Percentiles rank a stretch among this genome's conserved stretches.
Evolutionary conservation across 2,113 vertebrate species (phyloP).

Genomic region (Neodontobutis hainanensis): DNA sequence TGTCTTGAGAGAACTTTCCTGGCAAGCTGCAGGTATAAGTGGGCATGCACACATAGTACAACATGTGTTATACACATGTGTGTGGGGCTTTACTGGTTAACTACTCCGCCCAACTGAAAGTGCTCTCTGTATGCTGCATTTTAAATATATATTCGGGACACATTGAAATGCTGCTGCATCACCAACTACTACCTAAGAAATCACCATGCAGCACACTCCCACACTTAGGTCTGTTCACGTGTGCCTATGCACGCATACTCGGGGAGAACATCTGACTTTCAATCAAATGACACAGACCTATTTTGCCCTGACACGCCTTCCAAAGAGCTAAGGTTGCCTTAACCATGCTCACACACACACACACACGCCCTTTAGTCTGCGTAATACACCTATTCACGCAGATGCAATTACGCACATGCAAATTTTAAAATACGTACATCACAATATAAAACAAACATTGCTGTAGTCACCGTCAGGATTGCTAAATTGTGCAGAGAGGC

Average conservation of each 20-base stretch:
- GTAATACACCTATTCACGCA: slow-evolving; percentile 3
- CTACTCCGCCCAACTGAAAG: neutral
- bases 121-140: slow-evolving; percentile 23
- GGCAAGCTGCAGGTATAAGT: neutral
- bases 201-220: slow-evolving; percentile 18
- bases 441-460: neutral
- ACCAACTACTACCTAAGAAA: slow-evolving; percentile 21
- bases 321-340: slow-evolving; percentile 2
- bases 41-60: slow-evolving; percentile 12
- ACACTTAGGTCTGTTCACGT: slow-evolving; percentile 13
- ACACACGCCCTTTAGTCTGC: slow-evolving; percentile 16
- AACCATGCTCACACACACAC: slow-evolving; percentile 12
- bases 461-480: neutral
- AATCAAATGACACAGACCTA: slow-evolving; percentile 27
- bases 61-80: slow-evolving; percentile 42
- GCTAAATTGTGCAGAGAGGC: slow-evolving; percentile 2
- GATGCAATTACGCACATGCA: slow-evolving; percentile 4
- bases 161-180: slow-evolving; percentile 20
- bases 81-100: slow-evolving; percentile 17
- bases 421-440: neutral
- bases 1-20: slow-evolving; percentile 11
- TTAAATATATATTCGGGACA: slow-evolving; percentile 22
- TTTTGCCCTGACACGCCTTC: slow-evolving; percentile 19
- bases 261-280: slow-evolving; percentile 21
- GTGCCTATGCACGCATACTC: slow-evolving; percentile 14